These are phyloP conservation scores for Fregetta grallaria DNA, from an alignment of 2,113 vertebrate genomes.

Conservation along the genomic window DNA sequence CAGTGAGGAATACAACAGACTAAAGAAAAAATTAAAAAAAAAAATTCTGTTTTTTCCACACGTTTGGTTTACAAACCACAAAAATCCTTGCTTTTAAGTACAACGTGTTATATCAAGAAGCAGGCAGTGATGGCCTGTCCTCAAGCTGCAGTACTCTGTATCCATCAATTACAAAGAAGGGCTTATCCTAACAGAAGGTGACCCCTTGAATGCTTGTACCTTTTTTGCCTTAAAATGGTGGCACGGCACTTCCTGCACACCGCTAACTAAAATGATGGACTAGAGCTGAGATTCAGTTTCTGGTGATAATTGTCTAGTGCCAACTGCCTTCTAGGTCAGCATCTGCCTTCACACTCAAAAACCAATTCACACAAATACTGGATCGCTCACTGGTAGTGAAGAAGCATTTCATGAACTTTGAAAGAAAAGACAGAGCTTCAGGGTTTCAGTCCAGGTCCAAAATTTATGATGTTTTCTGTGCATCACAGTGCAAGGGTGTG, in stretches of 20 bases:
- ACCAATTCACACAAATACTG: conserved; percentile 57
- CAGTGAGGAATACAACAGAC: not conserved
- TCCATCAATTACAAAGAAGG: not conserved
- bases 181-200: not conserved
- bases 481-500: conserved; percentile 62
- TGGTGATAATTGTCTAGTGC: conserved; percentile 60
- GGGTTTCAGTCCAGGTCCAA: conserved; percentile 25
- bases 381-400: conserved; percentile 9
- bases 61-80: not conserved
- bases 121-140: not conserved
- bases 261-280: not conserved
- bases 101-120: not conserved
- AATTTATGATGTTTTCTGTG: conserved; percentile 67
- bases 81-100: not conserved
- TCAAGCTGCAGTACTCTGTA: not conserved
- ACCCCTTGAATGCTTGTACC: not conserved
- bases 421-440: conserved; percentile 39
- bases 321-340: conserved; percentile 43
- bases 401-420: conserved; percentile 44
- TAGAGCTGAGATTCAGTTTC: conserved; percentile 28
- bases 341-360: conserved; percentile 58
- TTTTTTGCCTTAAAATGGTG: conserved; percentile 3
- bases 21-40: not conserved
- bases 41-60: not conserved
- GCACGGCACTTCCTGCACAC: not conserved